Evolutionary conservation across 2,113 vertebrate genomes (phyloP), one percentile per base, ranked within the genome.

Genomic region (Zosterops lateralis): DNA sequence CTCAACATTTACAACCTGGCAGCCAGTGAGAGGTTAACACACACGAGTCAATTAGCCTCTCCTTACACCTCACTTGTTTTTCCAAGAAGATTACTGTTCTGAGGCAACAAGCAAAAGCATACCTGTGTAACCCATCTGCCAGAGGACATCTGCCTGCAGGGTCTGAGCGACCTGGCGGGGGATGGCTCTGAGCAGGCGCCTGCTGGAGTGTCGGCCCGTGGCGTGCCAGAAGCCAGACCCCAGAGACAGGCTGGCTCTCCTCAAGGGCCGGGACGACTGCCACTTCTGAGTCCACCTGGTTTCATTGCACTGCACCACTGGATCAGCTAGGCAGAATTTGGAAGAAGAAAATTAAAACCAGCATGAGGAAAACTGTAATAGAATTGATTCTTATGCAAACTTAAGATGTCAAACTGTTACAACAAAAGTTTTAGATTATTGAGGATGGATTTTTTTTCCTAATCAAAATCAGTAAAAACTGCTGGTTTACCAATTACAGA

Each of bases 121-220:
- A 99, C 99, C 99, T 47, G 99, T 99, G 93, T 99, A 98, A 65
- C 99, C 99, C 99, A 99, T 99, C 96, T 99, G 99, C 99, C 99
- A 99, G 51, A 99, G 98, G 19, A 99, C 99, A 3, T 99, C 99
- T 1, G 99, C 99, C 97, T 99, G 99, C 92, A 99, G 96, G 40
- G 99, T 99, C 97, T 99, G 99, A 36, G 99, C 99, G 0, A 99
- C 99, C 40, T 99, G 99, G 58, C 99, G 98, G 5, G 99, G 99
- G 81, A 99, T 99, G 62, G 99, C 99, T 16, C 99, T 98, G 36
- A 99, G 97, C 86, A 99, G 92, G 15, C 99, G 98, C 18, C 99
- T 95, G 94, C 99, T 99, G 1, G 99, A 99, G 96, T 99, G 99
- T 28, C 99, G 98, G 12, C 99, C 99, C 0, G 99, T 99, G 25